These are phyloP conservation scores for Lumbricus terrestris DNA, from an alignment of 2,888 invertebrate species.

Conservation along the genomic window DNA sequence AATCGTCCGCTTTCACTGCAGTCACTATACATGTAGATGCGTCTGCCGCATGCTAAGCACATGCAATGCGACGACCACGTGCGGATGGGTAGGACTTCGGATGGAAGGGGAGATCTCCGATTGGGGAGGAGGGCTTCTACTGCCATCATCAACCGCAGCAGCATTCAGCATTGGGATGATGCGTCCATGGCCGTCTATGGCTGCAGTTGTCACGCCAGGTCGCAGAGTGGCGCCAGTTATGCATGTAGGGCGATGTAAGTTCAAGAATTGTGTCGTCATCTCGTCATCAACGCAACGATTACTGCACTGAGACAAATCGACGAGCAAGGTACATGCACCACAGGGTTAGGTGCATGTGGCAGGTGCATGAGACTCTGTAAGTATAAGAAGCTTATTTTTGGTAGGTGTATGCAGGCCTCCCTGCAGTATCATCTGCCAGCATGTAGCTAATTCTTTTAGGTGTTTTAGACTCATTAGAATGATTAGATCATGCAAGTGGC, in stretches of 20 bases:
- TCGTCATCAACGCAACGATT: background rate
- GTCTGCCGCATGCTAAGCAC: slow-evolving; percentile 3
- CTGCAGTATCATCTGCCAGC: too few relatives aligned
- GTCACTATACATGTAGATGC: background rate
- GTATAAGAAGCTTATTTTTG: too few relatives aligned
- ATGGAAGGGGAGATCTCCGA: too few relatives aligned
- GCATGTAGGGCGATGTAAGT: background rate
- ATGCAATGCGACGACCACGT: background rate
- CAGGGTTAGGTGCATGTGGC: background rate
- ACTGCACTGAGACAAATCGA: background rate
- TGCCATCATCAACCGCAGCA: background rate
- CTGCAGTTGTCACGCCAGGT: background rate
- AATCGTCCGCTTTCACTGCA: background rate
- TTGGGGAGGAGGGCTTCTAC: background rate
- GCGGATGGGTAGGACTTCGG: too few relatives aligned
- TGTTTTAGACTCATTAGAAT: too few relatives aligned
- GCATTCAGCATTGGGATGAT: background rate
- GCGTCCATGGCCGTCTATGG: background rate
- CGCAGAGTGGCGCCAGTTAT: background rate
- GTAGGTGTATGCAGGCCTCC: background rate
- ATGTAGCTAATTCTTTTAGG: too few relatives aligned
- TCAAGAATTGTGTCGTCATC: background rate
- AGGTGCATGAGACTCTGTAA: background rate
- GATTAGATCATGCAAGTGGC: too few relatives aligned
- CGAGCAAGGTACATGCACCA: background rate